Base-by-base conservation (phyloP, 2,113 vertebrate species). In the Gorsachius goisagi region DNA sequence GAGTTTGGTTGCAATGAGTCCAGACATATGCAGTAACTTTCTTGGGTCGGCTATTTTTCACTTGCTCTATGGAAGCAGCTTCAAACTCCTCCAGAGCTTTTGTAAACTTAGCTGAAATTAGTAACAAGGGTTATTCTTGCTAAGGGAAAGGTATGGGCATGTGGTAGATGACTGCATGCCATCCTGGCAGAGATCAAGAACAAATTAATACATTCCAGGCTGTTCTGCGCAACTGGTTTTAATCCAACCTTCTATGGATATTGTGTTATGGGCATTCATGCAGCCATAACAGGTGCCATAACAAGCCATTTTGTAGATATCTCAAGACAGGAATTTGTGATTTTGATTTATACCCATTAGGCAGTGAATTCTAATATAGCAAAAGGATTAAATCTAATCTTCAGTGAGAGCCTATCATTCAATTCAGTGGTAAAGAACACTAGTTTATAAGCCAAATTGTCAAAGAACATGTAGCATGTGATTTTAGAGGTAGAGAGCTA, bases 21-120 rank as follows among this genome's bases (percentile, higher is more conserved):
- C 96, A 99, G 88, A 23, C 98, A 98, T n/a, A 99, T 97, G 9
- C 98, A 99, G 95, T 98, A 99, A 95, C 97, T 98, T 73, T 91
- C 93, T 12, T 91, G 74, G 9, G n/a, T 76, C 91, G 74, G 9
- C 33, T 76, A 68, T 72, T 89, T 59, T 91, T 71, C 41, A 88
- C 75, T 15, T 89, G 18, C 47, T 95, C 66, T 41, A 72, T 39
- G 0, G 94, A 85, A 22, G 86, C 73, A 16, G 82, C 20, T 35
- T 96, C 90, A 15, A 81, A 56, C 10, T 58, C 92, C 22, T 97
- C 92, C 16, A 95, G 58, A 33, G 92, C 52, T 1, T 90, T 72
- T 75, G 97, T 88, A 8, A 97, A 68, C 44, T 41, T 66, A 47
- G 72, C 95, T 98, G 79, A 23, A 15, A 33, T 33, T n/a, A 58